Conservation (phyloP, 2,888 invertebrate genomes). For the Nesidiocoris tenuis region DNA sequence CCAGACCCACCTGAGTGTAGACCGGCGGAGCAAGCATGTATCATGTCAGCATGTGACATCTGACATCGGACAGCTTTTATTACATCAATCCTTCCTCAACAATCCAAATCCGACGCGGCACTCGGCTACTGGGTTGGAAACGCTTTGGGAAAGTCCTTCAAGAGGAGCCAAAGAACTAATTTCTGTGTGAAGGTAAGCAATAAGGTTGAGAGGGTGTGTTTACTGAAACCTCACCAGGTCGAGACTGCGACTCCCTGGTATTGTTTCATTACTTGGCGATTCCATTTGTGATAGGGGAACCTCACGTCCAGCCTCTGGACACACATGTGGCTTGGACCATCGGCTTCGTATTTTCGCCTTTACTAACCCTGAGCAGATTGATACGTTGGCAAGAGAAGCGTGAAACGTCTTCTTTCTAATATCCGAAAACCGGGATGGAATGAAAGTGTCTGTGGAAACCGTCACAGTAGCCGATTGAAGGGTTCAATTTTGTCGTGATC, state of each 20-base stretch:
- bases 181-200: not conserved
- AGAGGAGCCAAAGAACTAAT: too few species aligned
- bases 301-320: not conserved
- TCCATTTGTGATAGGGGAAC: not conserved
- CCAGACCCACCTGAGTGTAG: too few species aligned
- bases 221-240: not conserved
- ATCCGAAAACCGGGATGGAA: not conserved
- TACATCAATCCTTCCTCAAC: too few species aligned
- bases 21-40: too few species aligned
- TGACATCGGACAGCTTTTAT: too few species aligned
- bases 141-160: too few species aligned
- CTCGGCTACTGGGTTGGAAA: too few species aligned
- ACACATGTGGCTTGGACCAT: not conserved
- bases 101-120: too few species aligned
- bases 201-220: not conserved
- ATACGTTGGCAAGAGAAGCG: not conserved
- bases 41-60: too few species aligned
- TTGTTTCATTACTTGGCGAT: not conserved
- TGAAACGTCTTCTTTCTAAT: not conserved
- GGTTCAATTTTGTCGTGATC: not conserved
- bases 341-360: not conserved
- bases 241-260: not conserved
- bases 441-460: not conserved
- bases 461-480: not conserved
- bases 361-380: not conserved